Base-by-base conservation (phyloP, 2,113 vertebrate genomes). In the Corythornis cristatus region DNA sequence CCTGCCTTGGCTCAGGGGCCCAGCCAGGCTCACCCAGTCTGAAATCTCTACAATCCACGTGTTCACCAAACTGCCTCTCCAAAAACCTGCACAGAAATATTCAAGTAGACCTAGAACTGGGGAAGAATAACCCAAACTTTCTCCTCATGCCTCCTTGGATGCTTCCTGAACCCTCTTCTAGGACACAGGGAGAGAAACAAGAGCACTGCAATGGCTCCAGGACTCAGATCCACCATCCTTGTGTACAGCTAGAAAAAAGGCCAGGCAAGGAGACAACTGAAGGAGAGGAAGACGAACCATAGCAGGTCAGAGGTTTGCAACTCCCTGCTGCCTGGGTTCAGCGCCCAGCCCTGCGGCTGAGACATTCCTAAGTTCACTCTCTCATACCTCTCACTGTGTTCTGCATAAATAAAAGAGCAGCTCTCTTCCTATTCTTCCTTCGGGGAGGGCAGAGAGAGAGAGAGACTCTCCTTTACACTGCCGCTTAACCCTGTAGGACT, bases 301-400 rank as follows among this genome's bases (percentile, higher is more conserved):
- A 37, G 66, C 6, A 65, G 26, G 68, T 1, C 20, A 26, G 0
- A 31, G 19, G 40, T 15, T 35, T 31, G 46, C 29, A 65, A 4
- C 12, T 48, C 74, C 11, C 45, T 31, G 8, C 62, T 48, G 4
- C 7, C 61, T 23, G 40, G 76, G 15, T 37, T 42, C 60, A 33
- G 12, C 1, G 37, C 29, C 51, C 42, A 25, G 46, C 33, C 43
- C 56, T 28, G 15, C 0, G 3, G 20, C 60, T 1, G 0, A 58
- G 45, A 17, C 54, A n/a, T 37, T 50, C 19, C 0, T 12, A 15
- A 45, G 5, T 28, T 25, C 0, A 0, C 9, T 21, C 46, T n/a
- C 71, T 65, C 23, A 9, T 7, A 66, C 12, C 29, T 83, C 67
- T 76, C 61, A 54, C 7, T 1, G 3, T 22, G 31, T 79, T 56